These are phyloP conservation scores for Tiphia femorata DNA, from an alignment of 2,888 invertebrate genomes.

Conservation along the genomic window DNA sequence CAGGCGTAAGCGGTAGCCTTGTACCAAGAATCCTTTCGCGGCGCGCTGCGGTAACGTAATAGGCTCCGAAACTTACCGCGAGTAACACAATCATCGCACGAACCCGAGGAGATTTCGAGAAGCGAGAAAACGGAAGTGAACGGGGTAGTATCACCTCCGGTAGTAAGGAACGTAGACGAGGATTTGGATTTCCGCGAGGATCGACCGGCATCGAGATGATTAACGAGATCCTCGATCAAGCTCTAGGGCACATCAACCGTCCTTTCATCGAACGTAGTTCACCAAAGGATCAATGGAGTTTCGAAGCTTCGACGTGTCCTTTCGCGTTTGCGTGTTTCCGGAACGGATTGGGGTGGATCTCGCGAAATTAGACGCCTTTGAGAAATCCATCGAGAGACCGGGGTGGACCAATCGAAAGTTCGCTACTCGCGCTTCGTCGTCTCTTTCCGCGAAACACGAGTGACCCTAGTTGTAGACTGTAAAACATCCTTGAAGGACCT, in stretches of 20 bases:
- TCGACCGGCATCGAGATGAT: neutral
- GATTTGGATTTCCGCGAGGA: neutral
- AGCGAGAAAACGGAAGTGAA: neutral
- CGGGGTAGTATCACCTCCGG: neutral
- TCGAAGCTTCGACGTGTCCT: too few relatives aligned
- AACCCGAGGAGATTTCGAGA: neutral
- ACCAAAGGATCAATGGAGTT: too few relatives aligned
- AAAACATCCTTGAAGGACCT: too few relatives aligned
- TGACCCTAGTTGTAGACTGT: too few relatives aligned
- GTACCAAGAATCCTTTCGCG: conserved; percentile 51
- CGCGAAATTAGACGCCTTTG: too few relatives aligned
- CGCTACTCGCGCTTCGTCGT: too few relatives aligned
- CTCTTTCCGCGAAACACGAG: too few relatives aligned
- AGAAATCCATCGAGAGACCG: too few relatives aligned
- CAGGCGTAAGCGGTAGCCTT: conserved; percentile 43
- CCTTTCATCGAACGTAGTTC: too few relatives aligned
- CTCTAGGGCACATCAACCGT: neutral
- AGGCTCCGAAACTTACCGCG: conserved; percentile 30
- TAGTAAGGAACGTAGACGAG: neutral
- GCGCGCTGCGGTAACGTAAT: conserved; percentile 28
- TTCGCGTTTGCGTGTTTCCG: too few relatives aligned
- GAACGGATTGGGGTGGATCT: too few relatives aligned
- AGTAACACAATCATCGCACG: conserved; percentile 14
- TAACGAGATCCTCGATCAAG: conserved; percentile 5
- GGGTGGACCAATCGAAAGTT: too few relatives aligned